Percentiles rank a stretch among this genome's conserved stretches.
phyloP scores from a whole-genome alignment of 2,888 invertebrate species.

The Octonoba sinensis region DNA sequence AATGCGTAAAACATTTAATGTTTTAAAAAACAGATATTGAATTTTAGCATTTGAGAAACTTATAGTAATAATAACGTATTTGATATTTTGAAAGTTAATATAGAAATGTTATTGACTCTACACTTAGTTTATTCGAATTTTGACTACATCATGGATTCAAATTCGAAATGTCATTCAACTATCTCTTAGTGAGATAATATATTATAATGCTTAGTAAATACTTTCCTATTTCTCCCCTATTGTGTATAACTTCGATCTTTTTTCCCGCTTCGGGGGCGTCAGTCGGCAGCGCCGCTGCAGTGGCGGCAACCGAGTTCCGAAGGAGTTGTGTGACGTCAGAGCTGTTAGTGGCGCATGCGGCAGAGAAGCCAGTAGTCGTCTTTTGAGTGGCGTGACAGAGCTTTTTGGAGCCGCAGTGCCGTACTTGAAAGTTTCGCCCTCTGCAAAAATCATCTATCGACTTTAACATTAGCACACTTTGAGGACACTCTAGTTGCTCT shows the following conservation, averaged over 20 bases:
- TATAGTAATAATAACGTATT: too few relatives aligned
- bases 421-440: constrained; percentile 45
- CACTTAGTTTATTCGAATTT: too few relatives aligned
- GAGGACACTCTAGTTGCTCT: neutral
- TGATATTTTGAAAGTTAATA: too few relatives aligned
- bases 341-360: constrained; percentile 19
- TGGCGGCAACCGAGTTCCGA: constrained; percentile 8
- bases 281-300: neutral
- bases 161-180: too few relatives aligned
- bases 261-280: neutral
- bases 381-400: too few relatives aligned
- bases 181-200: too few relatives aligned
- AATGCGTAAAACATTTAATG: too few relatives aligned
- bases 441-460: constrained; percentile 59
- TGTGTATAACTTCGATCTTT: neutral
- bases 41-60: too few relatives aligned
- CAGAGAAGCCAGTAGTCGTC: neutral
- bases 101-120: too few relatives aligned
- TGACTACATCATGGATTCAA: too few relatives aligned
- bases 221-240: neutral
- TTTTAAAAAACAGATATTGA: too few relatives aligned
- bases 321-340: constrained; percentile 13
- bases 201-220: too few relatives aligned
- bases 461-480: constrained; percentile 58
- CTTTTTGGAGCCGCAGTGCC: constrained; percentile 35